These are phyloP conservation scores for Amphiprion clarkii DNA, from an alignment of 2,797 vertebrate genomes.

Conservation along the genomic window DNA sequence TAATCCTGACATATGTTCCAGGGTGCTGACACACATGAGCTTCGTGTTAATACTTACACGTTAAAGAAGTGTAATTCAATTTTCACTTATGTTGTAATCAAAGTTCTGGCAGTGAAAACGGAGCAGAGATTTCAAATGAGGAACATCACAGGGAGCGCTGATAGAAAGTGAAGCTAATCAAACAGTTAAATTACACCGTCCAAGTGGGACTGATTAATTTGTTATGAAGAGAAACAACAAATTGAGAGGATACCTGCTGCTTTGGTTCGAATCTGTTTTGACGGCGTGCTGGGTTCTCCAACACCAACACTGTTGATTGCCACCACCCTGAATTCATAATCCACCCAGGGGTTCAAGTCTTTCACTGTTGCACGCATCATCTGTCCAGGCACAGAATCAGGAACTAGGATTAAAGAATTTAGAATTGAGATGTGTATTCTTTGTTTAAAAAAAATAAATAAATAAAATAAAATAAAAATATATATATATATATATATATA, in stretches of 20 bases:
- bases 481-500: too few relatives aligned
- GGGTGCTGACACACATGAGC: constrained; percentile 31
- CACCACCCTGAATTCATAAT: constrained; percentile 92
- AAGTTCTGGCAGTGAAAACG: constrained; percentile 48
- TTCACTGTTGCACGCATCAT: constrained; percentile 87
- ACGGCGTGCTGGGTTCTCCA: constrained; percentile 90
- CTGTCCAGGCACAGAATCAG: constrained; percentile 90
- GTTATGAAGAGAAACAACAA: constrained; percentile 52
- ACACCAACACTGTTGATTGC: constrained; percentile 90
- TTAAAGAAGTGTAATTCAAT: constrained; percentile 28
- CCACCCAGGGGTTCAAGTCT: constrained; percentile 91
- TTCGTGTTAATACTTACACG: constrained; percentile 17
- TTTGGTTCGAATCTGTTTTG: constrained; percentile 87
- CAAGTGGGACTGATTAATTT: constrained; percentile 63
- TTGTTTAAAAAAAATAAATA: too few relatives aligned
- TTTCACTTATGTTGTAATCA: constrained; percentile 23
- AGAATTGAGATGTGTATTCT: constrained; percentile 67
- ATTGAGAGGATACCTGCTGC: constrained; percentile 85
- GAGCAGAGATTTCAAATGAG: constrained; percentile 49
- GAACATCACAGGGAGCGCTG: constrained; percentile 48
- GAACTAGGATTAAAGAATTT: constrained; percentile 87
- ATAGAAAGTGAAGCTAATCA: constrained; percentile 69
- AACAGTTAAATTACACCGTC: constrained; percentile 71
- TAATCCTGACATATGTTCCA: constrained; percentile 49
- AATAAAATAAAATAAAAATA: background rate